phyloP scores from a whole-genome alignment of 2,888 invertebrate genomes.

The Pyrocoelia pectoralis region DNA sequence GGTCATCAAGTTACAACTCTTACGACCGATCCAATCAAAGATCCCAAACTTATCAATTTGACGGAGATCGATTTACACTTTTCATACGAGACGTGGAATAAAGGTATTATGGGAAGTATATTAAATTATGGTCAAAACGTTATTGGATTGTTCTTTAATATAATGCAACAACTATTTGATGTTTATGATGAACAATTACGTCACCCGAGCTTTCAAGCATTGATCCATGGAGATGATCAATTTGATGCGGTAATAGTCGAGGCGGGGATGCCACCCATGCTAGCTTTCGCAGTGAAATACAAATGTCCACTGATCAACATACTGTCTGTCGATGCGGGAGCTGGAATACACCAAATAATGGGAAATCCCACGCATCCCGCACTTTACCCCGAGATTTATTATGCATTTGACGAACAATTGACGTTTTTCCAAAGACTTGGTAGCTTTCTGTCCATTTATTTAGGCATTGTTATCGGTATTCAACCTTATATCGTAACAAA shows the following conservation, averaged over 20 bases:
- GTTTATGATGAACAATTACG: background rate
- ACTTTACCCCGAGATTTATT: background rate
- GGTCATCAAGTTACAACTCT: no score
- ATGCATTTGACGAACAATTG: background rate
- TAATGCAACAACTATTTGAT: background rate
- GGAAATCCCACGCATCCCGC: background rate
- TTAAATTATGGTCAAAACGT: background rate
- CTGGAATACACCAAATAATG: background rate
- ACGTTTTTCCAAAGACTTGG: background rate
- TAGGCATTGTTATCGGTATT: background rate
- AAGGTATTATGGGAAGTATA: background rate
- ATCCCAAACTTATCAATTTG: background rate
- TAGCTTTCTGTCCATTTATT: background rate
- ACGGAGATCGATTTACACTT: background rate
- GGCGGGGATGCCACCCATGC: background rate
- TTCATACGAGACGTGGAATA: background rate
- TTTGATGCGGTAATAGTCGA: background rate
- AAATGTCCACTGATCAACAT: background rate
- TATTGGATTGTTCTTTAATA: background rate
- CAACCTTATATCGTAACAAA: background rate
- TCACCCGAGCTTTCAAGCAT: background rate
- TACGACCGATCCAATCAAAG: no score
- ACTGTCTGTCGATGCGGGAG: background rate
- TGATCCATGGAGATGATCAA: background rate
- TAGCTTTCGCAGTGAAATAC: background rate